Evolutionary conservation across 2,797 vertebrate species (phyloP).

Genomic region (Leptodactylus fallax): DNA sequence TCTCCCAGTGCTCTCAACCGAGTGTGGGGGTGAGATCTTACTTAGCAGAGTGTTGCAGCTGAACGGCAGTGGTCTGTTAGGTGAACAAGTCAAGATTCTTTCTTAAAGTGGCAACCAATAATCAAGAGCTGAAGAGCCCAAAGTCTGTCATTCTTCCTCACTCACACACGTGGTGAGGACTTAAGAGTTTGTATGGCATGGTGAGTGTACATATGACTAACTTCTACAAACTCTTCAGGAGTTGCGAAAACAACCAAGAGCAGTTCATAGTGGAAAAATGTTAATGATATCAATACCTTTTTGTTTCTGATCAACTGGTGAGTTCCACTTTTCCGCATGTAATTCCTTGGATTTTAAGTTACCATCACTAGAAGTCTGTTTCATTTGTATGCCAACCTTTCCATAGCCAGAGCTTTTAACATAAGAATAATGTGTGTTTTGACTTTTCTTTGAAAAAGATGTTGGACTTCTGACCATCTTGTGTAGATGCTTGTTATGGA

Average conservation of each 20-base stretch:
- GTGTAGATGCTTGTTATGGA: slow-evolving; percentile 64
- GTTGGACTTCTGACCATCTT: slow-evolving; percentile 72
- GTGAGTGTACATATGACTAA: too few relatives aligned
- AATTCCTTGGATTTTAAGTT: slow-evolving; percentile 72
- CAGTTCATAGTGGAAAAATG: background rate
- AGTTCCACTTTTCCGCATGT: slow-evolving; percentile 69
- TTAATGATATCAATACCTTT: slow-evolving; percentile 73
- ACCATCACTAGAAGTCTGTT: slow-evolving; percentile 70
- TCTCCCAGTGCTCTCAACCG: too few relatives aligned
- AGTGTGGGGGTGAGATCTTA: too few relatives aligned
- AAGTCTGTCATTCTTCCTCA: too few relatives aligned
- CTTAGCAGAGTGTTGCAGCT: too few relatives aligned
- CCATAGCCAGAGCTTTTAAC: slow-evolving; percentile 78
- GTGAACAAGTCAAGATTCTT: too few relatives aligned
- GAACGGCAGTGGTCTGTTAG: too few relatives aligned
- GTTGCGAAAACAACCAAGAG: background rate
- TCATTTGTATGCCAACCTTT: slow-evolving; percentile 70
- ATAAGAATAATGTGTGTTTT: slow-evolving; percentile 66
- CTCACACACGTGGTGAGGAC: too few relatives aligned
- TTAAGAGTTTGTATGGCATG: too few relatives aligned
- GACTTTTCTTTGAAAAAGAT: slow-evolving; percentile 71
- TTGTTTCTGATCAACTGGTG: slow-evolving; percentile 68
- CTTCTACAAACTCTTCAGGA: too few relatives aligned
- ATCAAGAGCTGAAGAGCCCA: too few relatives aligned
- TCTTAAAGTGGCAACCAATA: too few relatives aligned